A percentile compares a stretch with the other conserved stretches of the same genome.
Conservation (phyloP, 1,140 invertebrate genomes). For the Hylaeus anthracinus region DNA sequence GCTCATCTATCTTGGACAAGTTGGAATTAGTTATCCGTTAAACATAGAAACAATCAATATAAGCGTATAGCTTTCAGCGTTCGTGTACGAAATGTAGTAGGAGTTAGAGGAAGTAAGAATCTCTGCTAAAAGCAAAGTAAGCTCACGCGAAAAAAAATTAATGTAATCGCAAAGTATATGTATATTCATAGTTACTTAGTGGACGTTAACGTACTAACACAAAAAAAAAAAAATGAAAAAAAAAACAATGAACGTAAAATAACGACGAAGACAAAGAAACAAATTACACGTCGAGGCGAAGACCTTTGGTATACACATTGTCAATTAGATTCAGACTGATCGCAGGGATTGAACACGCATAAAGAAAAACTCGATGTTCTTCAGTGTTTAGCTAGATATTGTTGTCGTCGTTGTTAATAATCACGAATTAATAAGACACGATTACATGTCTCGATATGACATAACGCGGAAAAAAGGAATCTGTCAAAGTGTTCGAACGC, state of each 20-base stretch:
- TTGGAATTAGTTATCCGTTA: slow-evolving; percentile 8
- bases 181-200: slow-evolving; percentile 48
- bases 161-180: slow-evolving; percentile 24
- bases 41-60: slow-evolving; percentile 12
- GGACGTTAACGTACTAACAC: slow-evolving; percentile 42
- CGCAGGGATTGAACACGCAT: slow-evolving; percentile 79
- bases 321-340: slow-evolving; percentile 82
- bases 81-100: slow-evolving; percentile 29
- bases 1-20: neutral
- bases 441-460: neutral
- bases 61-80: slow-evolving; percentile 30
- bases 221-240: neutral
- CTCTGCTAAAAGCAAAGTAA: neutral
- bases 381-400: slow-evolving; percentile 72
- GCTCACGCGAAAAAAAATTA: slow-evolving; percentile 36
- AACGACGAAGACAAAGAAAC: neutral
- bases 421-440: neutral
- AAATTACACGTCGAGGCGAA: slow-evolving; percentile 51
- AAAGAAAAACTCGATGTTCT: slow-evolving; percentile 69
- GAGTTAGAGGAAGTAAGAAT: slow-evolving; percentile 20
- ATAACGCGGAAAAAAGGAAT: neutral
- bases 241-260: slow-evolving; percentile 35
- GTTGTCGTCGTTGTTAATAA: slow-evolving; percentile 65
- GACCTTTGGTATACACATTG: slow-evolving; percentile 76
- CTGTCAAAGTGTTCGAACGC: neutral